Conservation (phyloP, 2,888 invertebrate species). For the Agrochola lota region DNA sequence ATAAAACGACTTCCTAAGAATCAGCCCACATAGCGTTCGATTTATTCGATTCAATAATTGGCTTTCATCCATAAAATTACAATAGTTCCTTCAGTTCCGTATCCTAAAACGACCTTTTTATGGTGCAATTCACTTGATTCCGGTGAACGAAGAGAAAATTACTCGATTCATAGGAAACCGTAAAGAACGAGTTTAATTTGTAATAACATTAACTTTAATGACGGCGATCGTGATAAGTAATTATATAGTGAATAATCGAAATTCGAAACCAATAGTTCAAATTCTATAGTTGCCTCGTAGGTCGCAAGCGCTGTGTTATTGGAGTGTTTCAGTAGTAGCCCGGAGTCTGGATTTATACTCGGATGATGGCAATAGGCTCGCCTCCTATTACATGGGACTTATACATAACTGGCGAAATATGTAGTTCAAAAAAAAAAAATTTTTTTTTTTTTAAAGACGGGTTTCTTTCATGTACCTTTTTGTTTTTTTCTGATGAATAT, state of each 20-base stretch:
- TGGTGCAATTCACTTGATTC: neutral
- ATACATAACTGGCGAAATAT: too few relatives aligned
- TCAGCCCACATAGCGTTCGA: neutral
- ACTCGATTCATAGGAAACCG: constrained; percentile 12
- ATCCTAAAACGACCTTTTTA: neutral
- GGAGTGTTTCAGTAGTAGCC: neutral
- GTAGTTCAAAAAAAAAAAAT: too few relatives aligned
- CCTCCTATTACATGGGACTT: neutral
- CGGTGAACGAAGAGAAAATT: constrained; percentile 4
- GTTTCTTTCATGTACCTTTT: neutral
- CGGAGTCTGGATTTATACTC: neutral
- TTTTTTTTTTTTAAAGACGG: neutral
- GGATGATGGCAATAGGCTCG: neutral
- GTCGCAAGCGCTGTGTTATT: neutral
- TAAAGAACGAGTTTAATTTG: constrained; percentile 1
- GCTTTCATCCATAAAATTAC: neutral
- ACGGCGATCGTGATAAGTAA: neutral
- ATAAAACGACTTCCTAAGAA: neutral
- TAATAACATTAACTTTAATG: neutral
- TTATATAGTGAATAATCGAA: neutral
- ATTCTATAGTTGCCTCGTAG: neutral
- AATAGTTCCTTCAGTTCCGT: neutral
- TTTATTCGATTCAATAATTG: neutral
- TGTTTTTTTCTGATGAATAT: neutral
- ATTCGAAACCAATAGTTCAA: neutral